Conservation (phyloP, 2,797 vertebrate genomes). For the Pangasius djambal region DNA sequence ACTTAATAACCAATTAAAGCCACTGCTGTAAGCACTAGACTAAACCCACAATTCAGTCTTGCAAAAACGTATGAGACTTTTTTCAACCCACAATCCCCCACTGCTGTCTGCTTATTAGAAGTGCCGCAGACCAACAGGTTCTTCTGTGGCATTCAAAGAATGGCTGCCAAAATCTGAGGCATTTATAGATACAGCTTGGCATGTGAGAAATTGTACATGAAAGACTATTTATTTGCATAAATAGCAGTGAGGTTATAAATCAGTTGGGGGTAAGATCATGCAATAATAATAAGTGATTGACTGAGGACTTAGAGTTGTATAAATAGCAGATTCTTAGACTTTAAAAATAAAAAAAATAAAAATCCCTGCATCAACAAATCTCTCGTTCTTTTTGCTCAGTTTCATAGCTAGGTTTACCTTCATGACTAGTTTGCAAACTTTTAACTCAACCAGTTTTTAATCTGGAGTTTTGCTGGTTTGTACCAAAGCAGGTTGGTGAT, state of each 20-base stretch:
- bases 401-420: not conserved
- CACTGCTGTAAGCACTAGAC: not conserved
- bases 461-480: no score
- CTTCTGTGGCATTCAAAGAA: not conserved
- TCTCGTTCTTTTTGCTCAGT: not conserved
- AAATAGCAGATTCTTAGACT: not conserved
- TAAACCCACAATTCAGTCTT: slow-evolving; percentile 7
- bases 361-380: not conserved
- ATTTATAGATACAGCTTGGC: not conserved
- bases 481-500: no score
- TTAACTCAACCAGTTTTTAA: not conserved
- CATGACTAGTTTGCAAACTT: not conserved
- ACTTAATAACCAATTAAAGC: slow-evolving; percentile 24
- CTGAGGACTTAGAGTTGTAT: not conserved
- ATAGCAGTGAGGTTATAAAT: not conserved
- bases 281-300: not conserved
- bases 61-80: not conserved
- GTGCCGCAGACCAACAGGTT: not conserved
- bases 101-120: not conserved
- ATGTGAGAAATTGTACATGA: not conserved
- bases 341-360: not conserved
- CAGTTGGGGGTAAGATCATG: not conserved
- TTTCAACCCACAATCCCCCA: not conserved
- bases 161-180: not conserved
- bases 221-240: not conserved